Conservation (phyloP, 2,888 invertebrate genomes). For the Acleris laterana region DNA sequence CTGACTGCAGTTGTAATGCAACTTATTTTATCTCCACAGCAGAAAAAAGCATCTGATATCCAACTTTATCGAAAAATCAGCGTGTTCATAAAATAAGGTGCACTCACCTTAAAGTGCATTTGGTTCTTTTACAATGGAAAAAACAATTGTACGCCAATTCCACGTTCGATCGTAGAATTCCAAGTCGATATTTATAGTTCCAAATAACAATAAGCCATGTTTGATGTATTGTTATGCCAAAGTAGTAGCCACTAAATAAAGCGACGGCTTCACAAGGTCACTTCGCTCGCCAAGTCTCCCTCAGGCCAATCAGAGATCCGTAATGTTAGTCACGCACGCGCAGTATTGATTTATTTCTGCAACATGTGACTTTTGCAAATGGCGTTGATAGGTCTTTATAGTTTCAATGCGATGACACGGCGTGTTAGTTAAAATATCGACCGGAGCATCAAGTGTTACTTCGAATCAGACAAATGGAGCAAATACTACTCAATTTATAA, state of each 20-base stretch:
- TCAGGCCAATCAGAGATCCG: constrained; percentile 20
- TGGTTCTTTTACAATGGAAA: not conserved
- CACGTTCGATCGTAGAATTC: not conserved
- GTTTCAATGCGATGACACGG: constrained; percentile 5
- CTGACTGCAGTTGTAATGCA: not conserved
- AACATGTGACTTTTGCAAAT: constrained; percentile 33
- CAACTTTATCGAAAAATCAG: no score
- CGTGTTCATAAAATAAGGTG: no score
- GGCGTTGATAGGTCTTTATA: constrained; percentile 24
- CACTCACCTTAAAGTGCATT: no score
- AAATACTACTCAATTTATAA: not conserved
- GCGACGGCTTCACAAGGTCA: constrained; percentile 29
- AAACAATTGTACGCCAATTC: not conserved
- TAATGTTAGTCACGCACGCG: constrained; percentile 25
- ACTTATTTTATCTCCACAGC: not conserved
- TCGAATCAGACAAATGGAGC: not conserved
- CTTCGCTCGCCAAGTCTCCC: constrained; percentile 15
- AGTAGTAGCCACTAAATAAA: constrained; percentile 30
- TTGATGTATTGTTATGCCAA: constrained; percentile 24
- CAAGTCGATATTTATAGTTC: constrained; percentile 14
- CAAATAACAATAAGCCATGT: constrained; percentile 10
- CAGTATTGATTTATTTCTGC: constrained; percentile 35
- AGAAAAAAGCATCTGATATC: no score
- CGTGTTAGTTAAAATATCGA: constrained; percentile 1
- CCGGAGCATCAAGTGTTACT: not conserved